Base-by-base conservation (phyloP, 2,113 vertebrate genomes). In the Carassius carassius region DNA sequence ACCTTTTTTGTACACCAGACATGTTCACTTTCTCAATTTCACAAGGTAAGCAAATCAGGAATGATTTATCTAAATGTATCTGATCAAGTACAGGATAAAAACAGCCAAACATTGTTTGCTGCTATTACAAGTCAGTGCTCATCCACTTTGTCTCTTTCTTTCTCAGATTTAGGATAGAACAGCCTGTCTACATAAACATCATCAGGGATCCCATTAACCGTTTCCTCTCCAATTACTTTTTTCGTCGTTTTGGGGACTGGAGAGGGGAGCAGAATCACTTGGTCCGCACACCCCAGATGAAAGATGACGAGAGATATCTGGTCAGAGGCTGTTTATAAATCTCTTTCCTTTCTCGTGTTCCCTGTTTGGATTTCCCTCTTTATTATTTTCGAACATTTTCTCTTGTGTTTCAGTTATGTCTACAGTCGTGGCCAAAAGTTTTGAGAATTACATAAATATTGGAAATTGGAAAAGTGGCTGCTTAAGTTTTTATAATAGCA, bases 1-100 rank as follows among this genome's bases (percentile, higher is more conserved):
- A 90, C 98, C 98, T 32, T 99, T 97, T 95, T 96, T 99, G 92
- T 99, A 97, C 91, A 99, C 97, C 47, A 95, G 98, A 86, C 98
- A 99, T 19, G 97, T 99, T 93, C 98, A 99, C 94, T 99, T 98
- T 93, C 97, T 99, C 91, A 99, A 99, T 94, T 99, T 99, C 87
- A 97, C 96, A 93, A 97, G 98, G 98, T 99, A 95, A 95, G 94
- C 58, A 16, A 13, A 78, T 88, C 90, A 88, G 44, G 11, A 47
- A 47, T 25, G 11, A 54, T 37, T 58, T 70, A 41, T 78, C 37
- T 17, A 3, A 44, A 58, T 16, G 1, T 73, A 29, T 47, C 23
- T 14, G 47, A 25, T 65, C 23, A 47, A 73, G 9, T 54, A 11
- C 25, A 19, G 60, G 5, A 8, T 65, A 41, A 8, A 44, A 47